These are phyloP conservation scores for Stichodactyla helianthus DNA, from an alignment of 64 coral and sea anemone species.

Conservation along the genomic window DNA sequence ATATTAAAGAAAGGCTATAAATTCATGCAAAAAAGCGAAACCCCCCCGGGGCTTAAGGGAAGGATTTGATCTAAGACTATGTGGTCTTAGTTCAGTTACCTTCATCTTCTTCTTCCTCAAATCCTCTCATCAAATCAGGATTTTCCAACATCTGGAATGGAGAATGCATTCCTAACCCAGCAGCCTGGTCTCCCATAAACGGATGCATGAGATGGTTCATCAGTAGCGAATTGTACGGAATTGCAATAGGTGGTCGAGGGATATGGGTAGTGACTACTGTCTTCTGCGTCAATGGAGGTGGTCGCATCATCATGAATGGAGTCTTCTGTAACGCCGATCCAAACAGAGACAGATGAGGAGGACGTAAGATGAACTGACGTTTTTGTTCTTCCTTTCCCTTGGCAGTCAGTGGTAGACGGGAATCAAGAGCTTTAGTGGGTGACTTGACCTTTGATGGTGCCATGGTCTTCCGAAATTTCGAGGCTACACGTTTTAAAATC, in stretches of 20 bases:
- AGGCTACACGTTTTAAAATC: not conserved
- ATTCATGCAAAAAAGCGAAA: not conserved
- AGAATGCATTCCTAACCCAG: conserved; percentile 24
- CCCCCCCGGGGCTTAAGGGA: too few species aligned
- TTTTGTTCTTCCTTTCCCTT: conserved; percentile 67
- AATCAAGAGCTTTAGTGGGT: not conserved
- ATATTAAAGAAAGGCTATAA: too few species aligned
- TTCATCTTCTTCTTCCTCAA: conserved; percentile 21
- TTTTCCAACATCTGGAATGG: conserved; percentile 22
- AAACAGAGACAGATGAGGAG: conserved; percentile 39
- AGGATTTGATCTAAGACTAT: not conserved
- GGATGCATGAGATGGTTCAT: conserved; percentile 42
- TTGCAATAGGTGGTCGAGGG: conserved; percentile 71
- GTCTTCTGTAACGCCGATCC: conserved; percentile 17
- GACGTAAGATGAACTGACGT: conserved; percentile 87
- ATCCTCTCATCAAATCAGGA: conserved; percentile 6
- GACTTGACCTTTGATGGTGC: conserved; percentile 25
- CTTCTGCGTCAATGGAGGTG: conserved; percentile 92
- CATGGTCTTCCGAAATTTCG: not conserved
- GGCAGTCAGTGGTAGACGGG: not conserved
- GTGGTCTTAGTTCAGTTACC: not conserved
- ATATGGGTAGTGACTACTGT: conserved; percentile 96
- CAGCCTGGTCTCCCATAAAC: not conserved
- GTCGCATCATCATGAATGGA: conserved; percentile 90
- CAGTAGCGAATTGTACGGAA: conserved; percentile 74